phyloP scores from a whole-genome alignment of 2,113 vertebrate species.

The Gadus macrocephalus region DNA sequence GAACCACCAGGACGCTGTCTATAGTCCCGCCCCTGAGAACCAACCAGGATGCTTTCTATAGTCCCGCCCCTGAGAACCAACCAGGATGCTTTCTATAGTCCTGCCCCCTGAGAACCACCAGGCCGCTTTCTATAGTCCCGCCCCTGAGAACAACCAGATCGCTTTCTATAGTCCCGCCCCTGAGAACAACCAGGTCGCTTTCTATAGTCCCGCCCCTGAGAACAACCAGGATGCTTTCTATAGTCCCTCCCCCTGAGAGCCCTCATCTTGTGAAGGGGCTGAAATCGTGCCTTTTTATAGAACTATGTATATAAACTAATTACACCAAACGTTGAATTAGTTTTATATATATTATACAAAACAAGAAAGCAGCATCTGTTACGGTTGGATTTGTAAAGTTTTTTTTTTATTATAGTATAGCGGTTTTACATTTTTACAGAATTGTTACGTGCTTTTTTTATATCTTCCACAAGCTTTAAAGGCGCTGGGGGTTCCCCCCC shows the following conservation, averaged over 20 bases:
- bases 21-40: neutral
- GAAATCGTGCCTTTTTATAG: slow-evolving; percentile 77
- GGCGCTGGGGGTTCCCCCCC: neutral
- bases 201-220: too few relatives aligned
- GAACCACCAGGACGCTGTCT: too few relatives aligned
- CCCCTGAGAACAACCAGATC: slow-evolving; percentile 4
- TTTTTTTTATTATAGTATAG: slow-evolving; percentile 47
- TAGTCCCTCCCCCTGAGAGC: slow-evolving; percentile 21
- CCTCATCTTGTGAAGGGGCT: slow-evolving; percentile 59
- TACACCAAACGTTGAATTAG: too few relatives aligned
- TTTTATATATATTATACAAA: slow-evolving; percentile 3
- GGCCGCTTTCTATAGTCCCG: too few relatives aligned
- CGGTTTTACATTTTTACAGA: slow-evolving; percentile 52
- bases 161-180: neutral
- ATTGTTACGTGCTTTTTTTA: slow-evolving; percentile 49
- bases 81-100: slow-evolving; percentile 41
- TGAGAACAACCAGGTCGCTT: neutral
- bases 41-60: neutral
- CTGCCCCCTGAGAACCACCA: neutral
- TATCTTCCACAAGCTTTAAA: slow-evolving; percentile 36
- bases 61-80: neutral
- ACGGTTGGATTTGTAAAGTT: slow-evolving; percentile 53
- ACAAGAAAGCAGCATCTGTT: slow-evolving; percentile 11
- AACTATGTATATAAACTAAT: too few relatives aligned
- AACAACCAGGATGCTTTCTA: slow-evolving; percentile 38